A percentile compares a stretch with the other conserved stretches of the same genome.
phyloP scores from a whole-genome alignment of 2,113 vertebrate genomes.

The Nothoprocta perdicaria region DNA sequence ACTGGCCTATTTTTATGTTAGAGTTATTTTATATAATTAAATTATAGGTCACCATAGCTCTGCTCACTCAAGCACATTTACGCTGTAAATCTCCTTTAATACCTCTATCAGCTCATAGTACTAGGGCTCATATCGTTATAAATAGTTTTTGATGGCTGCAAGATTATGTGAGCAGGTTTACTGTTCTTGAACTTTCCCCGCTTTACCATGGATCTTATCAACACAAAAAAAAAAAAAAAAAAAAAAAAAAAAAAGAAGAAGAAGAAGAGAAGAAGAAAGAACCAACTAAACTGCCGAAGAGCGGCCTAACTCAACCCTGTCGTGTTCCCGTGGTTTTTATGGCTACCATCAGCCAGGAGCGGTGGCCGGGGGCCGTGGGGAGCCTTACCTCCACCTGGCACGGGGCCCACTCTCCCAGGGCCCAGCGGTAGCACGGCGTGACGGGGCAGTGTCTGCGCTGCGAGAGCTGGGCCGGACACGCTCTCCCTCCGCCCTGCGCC shows the following conservation, averaged over 20 bases:
- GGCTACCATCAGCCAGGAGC: fast-evolving
- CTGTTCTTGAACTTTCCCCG: not conserved
- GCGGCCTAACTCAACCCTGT: not conserved
- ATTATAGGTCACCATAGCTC: slow-evolving; percentile 38
- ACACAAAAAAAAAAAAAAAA: not conserved
- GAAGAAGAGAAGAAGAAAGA: too few species aligned
- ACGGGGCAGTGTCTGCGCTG: slow-evolving; percentile 89
- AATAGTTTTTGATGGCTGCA: not conserved
- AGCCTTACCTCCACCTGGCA: slow-evolving; percentile 88
- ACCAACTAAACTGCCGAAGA: not conserved
- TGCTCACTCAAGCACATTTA: slow-evolving; percentile 34
- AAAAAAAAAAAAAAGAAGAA: not conserved
- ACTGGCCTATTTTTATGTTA: slow-evolving; percentile 29
- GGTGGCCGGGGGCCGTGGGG: not conserved
- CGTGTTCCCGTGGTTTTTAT: fast-evolving
- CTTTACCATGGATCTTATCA: not conserved
- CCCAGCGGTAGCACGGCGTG: slow-evolving; percentile 91
- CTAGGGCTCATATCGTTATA: not conserved
- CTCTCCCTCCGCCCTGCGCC: slow-evolving; percentile 87
- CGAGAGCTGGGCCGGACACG: slow-evolving; percentile 86
- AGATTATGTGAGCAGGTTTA: not conserved
- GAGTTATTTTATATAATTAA: slow-evolving; percentile 62
- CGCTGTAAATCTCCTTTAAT: slow-evolving; percentile 20
- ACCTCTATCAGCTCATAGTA: not conserved
- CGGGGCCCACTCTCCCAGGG: slow-evolving; percentile 87